Percentiles rank a stretch among this genome's conserved stretches.
These are phyloP conservation scores for Suncus etruscus DNA, from an alignment of 2,113 vertebrate species.

Conservation along the genomic window DNA sequence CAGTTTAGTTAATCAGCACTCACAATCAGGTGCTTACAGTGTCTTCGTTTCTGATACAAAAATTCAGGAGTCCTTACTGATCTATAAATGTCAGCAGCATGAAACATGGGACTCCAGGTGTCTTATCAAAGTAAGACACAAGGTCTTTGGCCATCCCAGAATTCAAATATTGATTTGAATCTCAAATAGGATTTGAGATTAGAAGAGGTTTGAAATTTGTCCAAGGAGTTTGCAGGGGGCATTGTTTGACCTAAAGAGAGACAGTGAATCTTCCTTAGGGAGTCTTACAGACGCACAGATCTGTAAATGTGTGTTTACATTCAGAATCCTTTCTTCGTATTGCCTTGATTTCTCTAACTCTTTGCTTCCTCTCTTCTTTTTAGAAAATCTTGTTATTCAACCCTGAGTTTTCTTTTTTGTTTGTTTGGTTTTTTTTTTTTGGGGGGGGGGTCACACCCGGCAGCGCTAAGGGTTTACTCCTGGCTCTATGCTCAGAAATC, in stretches of 20 bases:
- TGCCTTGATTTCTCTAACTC: conserved; percentile 46
- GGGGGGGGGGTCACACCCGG: too few relatives aligned
- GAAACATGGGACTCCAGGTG: neutral
- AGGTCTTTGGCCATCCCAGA: neutral
- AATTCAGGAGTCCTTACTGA: neutral
- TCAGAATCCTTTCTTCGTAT: conserved; percentile 15
- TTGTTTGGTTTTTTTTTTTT: too few relatives aligned
- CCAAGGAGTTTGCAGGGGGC: neutral
- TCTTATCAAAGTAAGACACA: neutral
- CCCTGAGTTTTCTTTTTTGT: too few relatives aligned
- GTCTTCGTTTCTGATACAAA: neutral
- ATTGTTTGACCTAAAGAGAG: neutral
- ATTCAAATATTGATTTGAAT: neutral
- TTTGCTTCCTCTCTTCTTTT: neutral
- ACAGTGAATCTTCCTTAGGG: neutral
- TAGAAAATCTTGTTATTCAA: too few relatives aligned
- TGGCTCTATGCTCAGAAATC: too few relatives aligned
- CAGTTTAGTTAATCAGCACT: neutral
- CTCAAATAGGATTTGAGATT: neutral
- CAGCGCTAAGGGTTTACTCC: too few relatives aligned
- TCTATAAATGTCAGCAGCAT: neutral
- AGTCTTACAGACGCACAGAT: neutral
- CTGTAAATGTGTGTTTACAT: neutral
- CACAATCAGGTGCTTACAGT: neutral
- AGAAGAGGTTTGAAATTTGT: neutral